Conservation (phyloP, 2,888 invertebrate species). For the Leptopilina drosophilae region DNA sequence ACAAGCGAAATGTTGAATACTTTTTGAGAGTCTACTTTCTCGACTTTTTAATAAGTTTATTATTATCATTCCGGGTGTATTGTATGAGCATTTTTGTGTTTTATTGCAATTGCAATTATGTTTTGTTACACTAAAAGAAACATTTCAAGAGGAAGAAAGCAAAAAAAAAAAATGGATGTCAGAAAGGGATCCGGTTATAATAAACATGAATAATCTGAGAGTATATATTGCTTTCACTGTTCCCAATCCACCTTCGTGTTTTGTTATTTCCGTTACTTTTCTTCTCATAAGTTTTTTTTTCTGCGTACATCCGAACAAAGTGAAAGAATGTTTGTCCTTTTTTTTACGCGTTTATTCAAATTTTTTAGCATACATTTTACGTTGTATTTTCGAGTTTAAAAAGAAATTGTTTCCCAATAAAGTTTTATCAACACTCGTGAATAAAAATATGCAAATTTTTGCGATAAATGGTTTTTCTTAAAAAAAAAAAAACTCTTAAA, state of each 20-base stretch:
- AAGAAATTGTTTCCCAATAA: too few species aligned
- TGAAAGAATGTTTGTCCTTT: background rate
- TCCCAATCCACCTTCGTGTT: conserved; percentile 24
- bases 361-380: too few species aligned
- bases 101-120: background rate
- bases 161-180: conserved; percentile 4
- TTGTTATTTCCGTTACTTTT: conserved; percentile 36
- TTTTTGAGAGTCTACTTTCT: background rate
- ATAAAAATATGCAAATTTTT: too few species aligned
- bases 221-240: conserved; percentile 28
- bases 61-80: background rate
- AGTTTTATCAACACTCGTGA: too few species aligned
- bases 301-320: conserved; percentile 17
- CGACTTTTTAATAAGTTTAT: background rate
- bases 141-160: background rate
- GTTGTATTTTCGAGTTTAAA: too few species aligned
- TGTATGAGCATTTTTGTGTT: background rate
- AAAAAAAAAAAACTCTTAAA: too few species aligned
- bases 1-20: too few species aligned
- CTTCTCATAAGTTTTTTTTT: conserved; percentile 26
- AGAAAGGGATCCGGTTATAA: conserved; percentile 15
- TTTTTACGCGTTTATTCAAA: background rate
- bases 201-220: conserved; percentile 29
- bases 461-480: too few species aligned
- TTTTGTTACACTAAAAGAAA: background rate